Percentiles rank a stretch among this genome's conserved stretches.
Conservation (phyloP, 2,113 vertebrate species). For the Ptilonorhynchus violaceus region DNA sequence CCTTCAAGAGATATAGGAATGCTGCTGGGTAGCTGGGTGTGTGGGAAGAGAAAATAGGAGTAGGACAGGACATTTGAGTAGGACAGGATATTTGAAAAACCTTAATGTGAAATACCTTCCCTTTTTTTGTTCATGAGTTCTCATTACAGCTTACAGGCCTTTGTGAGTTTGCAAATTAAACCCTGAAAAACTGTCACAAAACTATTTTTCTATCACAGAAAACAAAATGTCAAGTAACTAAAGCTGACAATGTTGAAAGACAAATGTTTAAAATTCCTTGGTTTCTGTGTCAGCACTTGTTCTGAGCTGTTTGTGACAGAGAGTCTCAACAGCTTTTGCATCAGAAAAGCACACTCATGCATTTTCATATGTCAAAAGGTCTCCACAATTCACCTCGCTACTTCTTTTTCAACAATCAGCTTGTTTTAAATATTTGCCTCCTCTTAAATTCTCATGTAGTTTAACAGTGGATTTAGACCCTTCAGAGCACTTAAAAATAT, state of each 20-base stretch:
- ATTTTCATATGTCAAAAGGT: constrained; percentile 47
- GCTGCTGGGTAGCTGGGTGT: accelerated
- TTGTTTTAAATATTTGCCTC: not conserved
- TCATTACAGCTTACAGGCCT: not conserved
- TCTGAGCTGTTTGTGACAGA: constrained; percentile 34
- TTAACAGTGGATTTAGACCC: not conserved
- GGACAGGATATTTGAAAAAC: not conserved
- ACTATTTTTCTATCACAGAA: constrained; percentile 5
- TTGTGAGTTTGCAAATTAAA: not conserved
- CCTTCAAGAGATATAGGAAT: not conserved
- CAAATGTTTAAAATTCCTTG: not conserved
- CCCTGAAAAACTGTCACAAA: constrained; percentile 18
- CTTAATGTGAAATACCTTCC: not conserved
- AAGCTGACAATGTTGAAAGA: constrained; percentile 19
- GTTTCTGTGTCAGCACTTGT: not conserved
- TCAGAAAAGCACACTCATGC: constrained; percentile 53
- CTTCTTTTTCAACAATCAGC: not conserved
- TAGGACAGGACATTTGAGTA: not conserved
- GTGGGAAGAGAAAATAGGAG: not conserved
- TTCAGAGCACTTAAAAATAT: not conserved
- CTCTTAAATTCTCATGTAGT: not conserved
- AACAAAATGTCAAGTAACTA: constrained; percentile 25
- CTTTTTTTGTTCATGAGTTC: not conserved
- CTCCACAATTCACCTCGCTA: not conserved
- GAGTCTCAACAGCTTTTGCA: constrained; percentile 14